A percentile compares a stretch with the other conserved stretches of the same genome.
phyloP scores from a whole-genome alignment of 2,888 invertebrate genomes.

The Aphidoletes aphidimyza region DNA sequence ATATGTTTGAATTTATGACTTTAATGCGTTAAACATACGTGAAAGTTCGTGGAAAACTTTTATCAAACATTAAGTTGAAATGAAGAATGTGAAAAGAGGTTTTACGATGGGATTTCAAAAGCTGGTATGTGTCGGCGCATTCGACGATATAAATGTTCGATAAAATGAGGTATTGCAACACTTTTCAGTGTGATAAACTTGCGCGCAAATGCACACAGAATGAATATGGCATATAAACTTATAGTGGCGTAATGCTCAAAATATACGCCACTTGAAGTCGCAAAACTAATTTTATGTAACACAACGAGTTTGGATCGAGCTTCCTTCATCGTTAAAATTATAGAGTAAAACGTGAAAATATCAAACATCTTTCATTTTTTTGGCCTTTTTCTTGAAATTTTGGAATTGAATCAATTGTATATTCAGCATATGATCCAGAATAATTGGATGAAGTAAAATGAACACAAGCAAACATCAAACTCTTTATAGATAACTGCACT shows the following conservation, averaged over 20 bases:
- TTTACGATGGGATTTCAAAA: background rate
- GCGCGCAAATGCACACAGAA: background rate
- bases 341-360: slow-evolving; percentile 2
- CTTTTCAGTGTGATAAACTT: background rate
- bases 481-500: too few species aligned
- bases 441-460: background rate
- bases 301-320: background rate
- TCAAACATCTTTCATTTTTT: background rate
- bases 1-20: slow-evolving; percentile 41
- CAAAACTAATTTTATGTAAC: background rate
- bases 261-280: background rate
- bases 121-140: background rate
- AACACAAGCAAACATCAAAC: too few species aligned
- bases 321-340: background rate
- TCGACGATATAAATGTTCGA: background rate
- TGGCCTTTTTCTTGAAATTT: background rate
- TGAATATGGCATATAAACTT: too few species aligned
- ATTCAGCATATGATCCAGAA: slow-evolving; percentile 13
- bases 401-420: background rate
- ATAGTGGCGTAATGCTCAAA: background rate
- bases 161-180: background rate
- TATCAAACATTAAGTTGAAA: background rate
- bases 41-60: slow-evolving; percentile 13
- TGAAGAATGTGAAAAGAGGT: background rate
- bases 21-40: slow-evolving; percentile 35